A percentile compares a stretch with the other conserved stretches of the same genome.
phyloP scores from a whole-genome alignment of 92 coral and sea anemone species.

The Phymanthus crucifer region DNA sequence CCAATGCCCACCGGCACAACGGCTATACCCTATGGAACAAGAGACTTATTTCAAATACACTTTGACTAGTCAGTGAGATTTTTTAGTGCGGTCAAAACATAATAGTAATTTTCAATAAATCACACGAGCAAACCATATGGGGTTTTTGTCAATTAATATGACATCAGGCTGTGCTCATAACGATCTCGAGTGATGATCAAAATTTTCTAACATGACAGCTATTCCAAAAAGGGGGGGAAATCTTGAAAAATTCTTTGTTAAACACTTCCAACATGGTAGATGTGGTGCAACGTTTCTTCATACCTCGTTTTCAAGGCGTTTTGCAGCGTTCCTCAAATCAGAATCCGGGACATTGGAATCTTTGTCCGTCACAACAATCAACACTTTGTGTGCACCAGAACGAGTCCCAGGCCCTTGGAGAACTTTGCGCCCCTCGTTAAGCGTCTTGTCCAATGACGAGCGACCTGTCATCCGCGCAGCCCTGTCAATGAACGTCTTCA shows the following conservation, averaged over 20 bases:
- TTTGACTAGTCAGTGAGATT: no score
- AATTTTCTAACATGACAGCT: no score
- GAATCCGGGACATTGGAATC: conserved; percentile 41
- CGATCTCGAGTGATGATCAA: no score
- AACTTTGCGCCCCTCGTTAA: conserved; percentile 35
- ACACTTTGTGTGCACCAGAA: conserved; percentile 51
- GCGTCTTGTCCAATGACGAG: conserved; percentile 39
- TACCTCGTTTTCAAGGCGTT: conserved; percentile 34
- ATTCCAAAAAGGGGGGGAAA: no score
- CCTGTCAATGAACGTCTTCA: conserved; percentile 24
- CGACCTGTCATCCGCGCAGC: conserved; percentile 25
- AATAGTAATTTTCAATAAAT: no score
- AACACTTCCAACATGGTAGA: no score
- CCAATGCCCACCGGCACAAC: conserved; percentile 66
- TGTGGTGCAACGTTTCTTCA: neutral
- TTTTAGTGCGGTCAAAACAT: no score
- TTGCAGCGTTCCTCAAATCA: conserved; percentile 34
- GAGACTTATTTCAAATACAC: neutral
- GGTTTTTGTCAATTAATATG: no score
- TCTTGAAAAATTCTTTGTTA: no score
- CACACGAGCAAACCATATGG: no score
- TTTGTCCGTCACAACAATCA: conserved; percentile 58
- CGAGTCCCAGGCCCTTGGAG: conserved; percentile 57
- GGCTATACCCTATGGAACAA: conserved; percentile 20
- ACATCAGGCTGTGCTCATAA: no score